Evolutionary conservation across 2,888 invertebrate species (phyloP).

Genomic region (Hipparchia semele): DNA sequence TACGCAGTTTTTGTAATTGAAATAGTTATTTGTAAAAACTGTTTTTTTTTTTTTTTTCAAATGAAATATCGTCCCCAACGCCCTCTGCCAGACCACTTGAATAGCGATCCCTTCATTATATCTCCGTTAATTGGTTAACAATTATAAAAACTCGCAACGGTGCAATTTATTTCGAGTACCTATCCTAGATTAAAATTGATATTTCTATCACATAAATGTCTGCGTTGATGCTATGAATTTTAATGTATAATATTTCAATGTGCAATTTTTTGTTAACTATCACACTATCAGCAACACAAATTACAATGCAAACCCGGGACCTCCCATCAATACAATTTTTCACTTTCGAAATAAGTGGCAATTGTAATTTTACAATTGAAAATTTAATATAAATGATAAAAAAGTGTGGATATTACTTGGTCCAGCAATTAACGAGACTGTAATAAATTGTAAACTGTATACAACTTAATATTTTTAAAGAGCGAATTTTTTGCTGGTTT

Average conservation of each 20-base stretch:
- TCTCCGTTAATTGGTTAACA: conserved; percentile 39
- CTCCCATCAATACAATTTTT: too few relatives aligned
- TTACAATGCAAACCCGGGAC: too few relatives aligned
- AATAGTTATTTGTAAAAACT: conserved; percentile 10
- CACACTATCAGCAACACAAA: too few relatives aligned
- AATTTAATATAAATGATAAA: too few relatives aligned
- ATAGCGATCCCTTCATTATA: conserved; percentile 39
- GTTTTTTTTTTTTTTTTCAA: conserved; percentile 20
- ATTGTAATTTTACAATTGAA: too few relatives aligned
- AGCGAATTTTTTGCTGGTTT: too few relatives aligned
- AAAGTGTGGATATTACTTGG: too few relatives aligned
- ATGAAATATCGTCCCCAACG: conserved; percentile 30
- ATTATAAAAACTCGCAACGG: conserved; percentile 35
- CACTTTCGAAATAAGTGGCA: too few relatives aligned
- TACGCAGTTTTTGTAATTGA: background rate
- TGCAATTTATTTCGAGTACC: conserved; percentile 28
- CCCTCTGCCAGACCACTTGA: conserved; percentile 40
- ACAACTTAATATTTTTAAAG: too few relatives aligned
- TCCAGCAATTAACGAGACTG: too few relatives aligned
- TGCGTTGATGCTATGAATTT: conserved; percentile 24
- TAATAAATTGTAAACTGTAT: too few relatives aligned
- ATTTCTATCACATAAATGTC: conserved; percentile 26
- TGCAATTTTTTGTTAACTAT: too few relatives aligned
- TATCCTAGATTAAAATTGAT: conserved; percentile 31
- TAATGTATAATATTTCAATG: conserved; percentile 6